Conservation (phyloP, 2,797 vertebrate genomes). For the Lacerta bilineata region DNA sequence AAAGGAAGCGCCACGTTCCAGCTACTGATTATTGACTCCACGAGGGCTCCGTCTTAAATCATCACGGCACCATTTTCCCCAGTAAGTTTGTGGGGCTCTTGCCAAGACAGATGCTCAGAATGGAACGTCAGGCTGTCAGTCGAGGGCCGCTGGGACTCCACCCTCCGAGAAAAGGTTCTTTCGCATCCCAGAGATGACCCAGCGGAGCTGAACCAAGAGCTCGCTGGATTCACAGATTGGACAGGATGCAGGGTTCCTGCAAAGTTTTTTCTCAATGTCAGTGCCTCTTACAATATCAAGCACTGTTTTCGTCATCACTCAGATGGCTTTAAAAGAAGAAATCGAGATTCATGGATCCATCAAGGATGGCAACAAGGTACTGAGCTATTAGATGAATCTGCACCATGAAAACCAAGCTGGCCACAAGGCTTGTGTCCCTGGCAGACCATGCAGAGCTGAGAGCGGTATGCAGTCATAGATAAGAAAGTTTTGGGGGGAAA, state of each 20-base stretch:
- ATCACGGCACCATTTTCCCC: conserved; percentile 58
- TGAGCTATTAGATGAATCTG: neutral
- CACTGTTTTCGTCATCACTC: neutral
- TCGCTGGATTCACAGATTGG: neutral
- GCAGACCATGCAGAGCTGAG: too few species aligned
- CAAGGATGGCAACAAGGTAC: neutral
- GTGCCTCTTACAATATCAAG: neutral
- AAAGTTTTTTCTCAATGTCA: neutral
- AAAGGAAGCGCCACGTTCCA: conserved; percentile 70
- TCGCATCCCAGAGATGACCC: neutral
- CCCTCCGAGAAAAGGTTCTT: neutral
- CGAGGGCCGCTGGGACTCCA: neutral
- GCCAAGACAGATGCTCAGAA: conserved; percentile 50
- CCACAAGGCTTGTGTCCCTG: too few species aligned
- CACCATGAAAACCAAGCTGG: neutral
- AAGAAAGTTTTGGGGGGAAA: neutral
- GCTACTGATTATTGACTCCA: conserved; percentile 75
- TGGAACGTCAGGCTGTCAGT: conserved; percentile 32
- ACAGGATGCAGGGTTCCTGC: neutral
- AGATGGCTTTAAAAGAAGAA: neutral
- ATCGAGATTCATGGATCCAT: neutral
- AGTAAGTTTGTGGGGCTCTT: conserved; percentile 59
- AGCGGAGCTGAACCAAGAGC: neutral
- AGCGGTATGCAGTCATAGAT: neutral
- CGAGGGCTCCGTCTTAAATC: conserved; percentile 66